Conservation (phyloP, 2,113 vertebrate species). For the Lathamus discolor region DNA sequence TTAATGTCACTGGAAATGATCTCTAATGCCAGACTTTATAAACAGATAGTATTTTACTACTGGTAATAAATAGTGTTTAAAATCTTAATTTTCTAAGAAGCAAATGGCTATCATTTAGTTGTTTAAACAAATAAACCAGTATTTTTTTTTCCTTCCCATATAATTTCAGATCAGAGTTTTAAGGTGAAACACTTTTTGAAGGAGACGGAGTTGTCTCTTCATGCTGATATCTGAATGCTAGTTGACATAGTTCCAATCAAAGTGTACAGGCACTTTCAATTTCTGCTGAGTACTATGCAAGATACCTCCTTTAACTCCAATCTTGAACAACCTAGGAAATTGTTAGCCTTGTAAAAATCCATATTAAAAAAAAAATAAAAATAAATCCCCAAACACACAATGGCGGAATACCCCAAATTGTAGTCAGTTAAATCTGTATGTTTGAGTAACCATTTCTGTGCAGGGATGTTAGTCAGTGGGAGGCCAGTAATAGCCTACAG, state of each 20-base stretch:
- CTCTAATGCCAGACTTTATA: not conserved
- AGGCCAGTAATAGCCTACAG: constrained; percentile 34
- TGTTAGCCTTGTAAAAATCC: not conserved
- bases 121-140: not conserved
- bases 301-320: not conserved
- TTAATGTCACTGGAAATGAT: not conserved
- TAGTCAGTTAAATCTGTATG: not conserved
- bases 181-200: not conserved
- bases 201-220: not conserved
- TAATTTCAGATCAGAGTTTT: not conserved
- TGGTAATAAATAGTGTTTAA: not conserved
- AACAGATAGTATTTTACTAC: not conserved
- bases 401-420: not conserved
- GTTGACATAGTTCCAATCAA: not conserved
- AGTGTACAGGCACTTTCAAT: not conserved
- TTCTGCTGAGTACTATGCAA: not conserved
- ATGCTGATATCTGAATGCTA: not conserved
- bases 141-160: not conserved
- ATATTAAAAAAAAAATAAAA: not conserved
- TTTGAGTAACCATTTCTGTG: not conserved
- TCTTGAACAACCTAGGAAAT: not conserved
- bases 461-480: constrained; percentile 40
- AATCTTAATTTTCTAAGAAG: not conserved
- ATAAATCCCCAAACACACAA: not conserved
- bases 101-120: not conserved